A percentile compares a stretch with the other conserved stretches of the same genome.
phyloP scores from a whole-genome alignment of 2,113 vertebrate species.

The Nothobranchius kuhntae region DNA sequence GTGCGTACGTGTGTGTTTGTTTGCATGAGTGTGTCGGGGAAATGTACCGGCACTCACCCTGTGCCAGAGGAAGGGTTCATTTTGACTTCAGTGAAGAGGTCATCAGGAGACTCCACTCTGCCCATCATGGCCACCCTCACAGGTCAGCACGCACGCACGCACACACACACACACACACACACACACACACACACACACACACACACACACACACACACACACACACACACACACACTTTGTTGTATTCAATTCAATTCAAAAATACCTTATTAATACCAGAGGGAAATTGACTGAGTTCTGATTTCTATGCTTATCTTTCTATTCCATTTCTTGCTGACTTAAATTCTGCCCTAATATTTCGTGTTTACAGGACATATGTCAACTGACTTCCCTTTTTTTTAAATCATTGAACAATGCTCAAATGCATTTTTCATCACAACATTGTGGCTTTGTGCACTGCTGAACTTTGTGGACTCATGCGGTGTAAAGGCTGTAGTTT shows the following conservation, averaged over 20 bases:
- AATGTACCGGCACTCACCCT: constrained; percentile 81
- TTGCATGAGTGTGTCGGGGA: constrained; percentile 57
- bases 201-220: not conserved
- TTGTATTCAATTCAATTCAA: no score
- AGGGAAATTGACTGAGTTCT: no score
- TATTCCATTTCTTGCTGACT: not conserved
- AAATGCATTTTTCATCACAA: constrained; percentile 11
- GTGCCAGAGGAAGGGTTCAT: constrained; percentile 80
- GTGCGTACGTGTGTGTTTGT: constrained; percentile 49
- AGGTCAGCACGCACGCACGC: constrained; percentile 67
- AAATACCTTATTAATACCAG: no score
- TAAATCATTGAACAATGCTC: constrained; percentile 12
- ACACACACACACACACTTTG: not conserved
- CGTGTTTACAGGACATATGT: no score
- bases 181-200: not conserved
- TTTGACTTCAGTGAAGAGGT: constrained; percentile 86
- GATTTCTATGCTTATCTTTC: no score
- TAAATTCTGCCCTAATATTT: not conserved
- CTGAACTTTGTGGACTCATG: constrained; percentile 2
- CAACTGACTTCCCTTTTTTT: constrained; percentile 33
- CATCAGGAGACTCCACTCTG: constrained; percentile 74
- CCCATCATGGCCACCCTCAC: constrained; percentile 61
- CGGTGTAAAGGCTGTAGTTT: not conserved
- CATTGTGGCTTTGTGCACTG: not conserved
- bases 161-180: not conserved